Evolutionary conservation across 92 coral and sea anemone genomes (phyloP).

Genomic region (Palythoa heliodiscus): DNA sequence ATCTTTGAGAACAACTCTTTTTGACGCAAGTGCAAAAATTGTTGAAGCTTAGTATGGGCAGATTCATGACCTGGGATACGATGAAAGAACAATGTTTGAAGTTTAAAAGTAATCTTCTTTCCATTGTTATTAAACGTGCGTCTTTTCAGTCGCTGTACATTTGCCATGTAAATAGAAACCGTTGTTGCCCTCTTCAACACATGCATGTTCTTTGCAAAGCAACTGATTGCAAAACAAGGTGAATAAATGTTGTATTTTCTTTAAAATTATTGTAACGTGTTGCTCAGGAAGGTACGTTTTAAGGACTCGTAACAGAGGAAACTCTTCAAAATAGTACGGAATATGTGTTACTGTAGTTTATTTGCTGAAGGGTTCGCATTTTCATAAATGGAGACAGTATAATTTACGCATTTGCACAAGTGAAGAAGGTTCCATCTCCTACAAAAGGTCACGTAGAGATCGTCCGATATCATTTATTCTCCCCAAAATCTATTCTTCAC

Average conservation of each 20-base stretch:
- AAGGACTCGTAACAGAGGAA: too few relatives aligned
- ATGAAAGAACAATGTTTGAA: neutral
- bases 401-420: too few relatives aligned
- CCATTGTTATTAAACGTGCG: neutral
- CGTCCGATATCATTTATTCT: too few relatives aligned
- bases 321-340: too few relatives aligned
- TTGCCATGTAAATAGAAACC: constrained; percentile 25
- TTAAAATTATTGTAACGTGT: neutral
- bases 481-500: too few relatives aligned
- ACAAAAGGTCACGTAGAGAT: too few relatives aligned
- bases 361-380: too few relatives aligned
- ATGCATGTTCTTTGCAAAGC: neutral
- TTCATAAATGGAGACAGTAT: too few relatives aligned
- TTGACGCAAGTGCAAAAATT: neutral
- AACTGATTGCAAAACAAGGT: neutral
- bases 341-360: too few relatives aligned
- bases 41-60: too few relatives aligned
- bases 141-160: neutral
- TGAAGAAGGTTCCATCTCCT: too few relatives aligned
- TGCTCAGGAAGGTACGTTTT: neutral
- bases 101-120: neutral
- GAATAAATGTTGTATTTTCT: constrained; percentile 18
- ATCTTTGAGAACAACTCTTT: neutral
- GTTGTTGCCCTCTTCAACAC: neutral
- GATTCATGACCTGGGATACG: too few relatives aligned